Evolutionary conservation across 2,888 invertebrate species (phyloP).

Genomic region (Megalurothrips usitatus): DNA sequence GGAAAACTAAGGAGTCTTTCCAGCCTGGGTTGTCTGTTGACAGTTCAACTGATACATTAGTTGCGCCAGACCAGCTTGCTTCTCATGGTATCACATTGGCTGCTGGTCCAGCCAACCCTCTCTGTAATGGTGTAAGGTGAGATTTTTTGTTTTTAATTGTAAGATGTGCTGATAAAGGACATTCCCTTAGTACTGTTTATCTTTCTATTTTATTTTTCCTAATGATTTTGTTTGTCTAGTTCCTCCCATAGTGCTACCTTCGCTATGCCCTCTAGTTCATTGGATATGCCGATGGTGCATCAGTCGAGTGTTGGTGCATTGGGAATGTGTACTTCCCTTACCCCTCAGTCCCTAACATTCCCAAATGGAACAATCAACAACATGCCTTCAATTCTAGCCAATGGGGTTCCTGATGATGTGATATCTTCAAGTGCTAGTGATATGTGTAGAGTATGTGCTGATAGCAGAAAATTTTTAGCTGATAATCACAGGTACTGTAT

Average conservation of each 20-base stretch:
- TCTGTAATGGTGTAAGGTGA: conserved; percentile 16
- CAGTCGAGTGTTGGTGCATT: background rate
- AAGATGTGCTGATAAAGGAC: no score
- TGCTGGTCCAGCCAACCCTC: background rate
- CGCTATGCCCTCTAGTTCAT: background rate
- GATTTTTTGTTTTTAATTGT: background rate
- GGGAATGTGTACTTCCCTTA: background rate
- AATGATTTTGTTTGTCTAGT: background rate
- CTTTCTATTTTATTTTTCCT: background rate
- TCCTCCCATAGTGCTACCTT: background rate
- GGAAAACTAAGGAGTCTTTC: background rate
- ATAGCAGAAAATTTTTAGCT: conserved; percentile 38
- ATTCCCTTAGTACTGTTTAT: background rate
- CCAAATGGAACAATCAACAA: background rate
- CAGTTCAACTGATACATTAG: conserved; percentile 55
- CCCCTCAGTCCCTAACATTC: conserved; percentile 1
- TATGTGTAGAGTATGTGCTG: conserved; percentile 44
- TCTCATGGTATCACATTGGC: background rate
- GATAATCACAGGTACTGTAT: background rate
- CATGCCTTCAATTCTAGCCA: conserved; percentile 8
- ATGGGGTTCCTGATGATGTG: conserved; percentile 28
- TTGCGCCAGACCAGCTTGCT: conserved; percentile 32
- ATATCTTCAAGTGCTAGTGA: conserved; percentile 41
- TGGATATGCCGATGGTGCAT: background rate
- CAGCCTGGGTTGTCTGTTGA: conserved; percentile 47